Evolutionary conservation across 2,888 invertebrate genomes (phyloP).

Genomic region (Orthonevra nobilis): DNA sequence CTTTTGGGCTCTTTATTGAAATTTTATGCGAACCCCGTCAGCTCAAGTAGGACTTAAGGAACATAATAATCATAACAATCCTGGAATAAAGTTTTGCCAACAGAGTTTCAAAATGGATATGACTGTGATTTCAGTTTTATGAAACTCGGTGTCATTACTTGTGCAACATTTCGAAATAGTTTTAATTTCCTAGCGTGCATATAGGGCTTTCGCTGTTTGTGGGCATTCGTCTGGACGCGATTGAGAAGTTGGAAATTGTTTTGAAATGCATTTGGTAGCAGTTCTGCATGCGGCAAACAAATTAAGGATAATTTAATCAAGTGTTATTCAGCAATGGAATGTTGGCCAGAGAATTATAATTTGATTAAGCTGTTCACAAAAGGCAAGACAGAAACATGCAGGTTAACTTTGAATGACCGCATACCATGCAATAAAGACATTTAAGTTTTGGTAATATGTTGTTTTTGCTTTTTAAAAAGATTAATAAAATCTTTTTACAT

Average conservation of each 20-base stretch:
- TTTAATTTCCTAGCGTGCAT: constrained; percentile 6
- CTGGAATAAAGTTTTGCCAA: constrained; percentile 54
- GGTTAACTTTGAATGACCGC: constrained; percentile 2
- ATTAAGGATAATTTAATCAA: constrained; percentile 66
- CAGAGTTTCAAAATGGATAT: constrained; percentile 56
- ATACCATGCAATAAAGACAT: neutral
- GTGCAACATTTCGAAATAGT: constrained; percentile 26
- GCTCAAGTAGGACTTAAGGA: constrained; percentile 60
- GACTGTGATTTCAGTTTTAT: constrained; percentile 56
- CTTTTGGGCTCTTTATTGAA: constrained; percentile 50
- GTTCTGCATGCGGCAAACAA: constrained; percentile 64
- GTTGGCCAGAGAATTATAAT: constrained; percentile 46
- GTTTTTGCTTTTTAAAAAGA: too few species aligned
- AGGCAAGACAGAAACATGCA: neutral
- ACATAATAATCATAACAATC: constrained; percentile 68
- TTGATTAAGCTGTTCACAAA: constrained; percentile 34
- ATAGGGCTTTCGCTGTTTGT: neutral
- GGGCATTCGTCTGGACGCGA: constrained; percentile 43
- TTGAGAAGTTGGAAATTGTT: constrained; percentile 54
- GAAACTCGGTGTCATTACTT: constrained; percentile 28
- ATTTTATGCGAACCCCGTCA: constrained; percentile 51
- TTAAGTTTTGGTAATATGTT: too few species aligned
- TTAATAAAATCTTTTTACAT: too few species aligned
- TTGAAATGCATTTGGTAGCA: constrained; percentile 34
- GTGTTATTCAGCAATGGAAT: constrained; percentile 17